These are phyloP conservation scores for Hedya salicella DNA, from an alignment of 2,888 invertebrate species.

Conservation along the genomic window DNA sequence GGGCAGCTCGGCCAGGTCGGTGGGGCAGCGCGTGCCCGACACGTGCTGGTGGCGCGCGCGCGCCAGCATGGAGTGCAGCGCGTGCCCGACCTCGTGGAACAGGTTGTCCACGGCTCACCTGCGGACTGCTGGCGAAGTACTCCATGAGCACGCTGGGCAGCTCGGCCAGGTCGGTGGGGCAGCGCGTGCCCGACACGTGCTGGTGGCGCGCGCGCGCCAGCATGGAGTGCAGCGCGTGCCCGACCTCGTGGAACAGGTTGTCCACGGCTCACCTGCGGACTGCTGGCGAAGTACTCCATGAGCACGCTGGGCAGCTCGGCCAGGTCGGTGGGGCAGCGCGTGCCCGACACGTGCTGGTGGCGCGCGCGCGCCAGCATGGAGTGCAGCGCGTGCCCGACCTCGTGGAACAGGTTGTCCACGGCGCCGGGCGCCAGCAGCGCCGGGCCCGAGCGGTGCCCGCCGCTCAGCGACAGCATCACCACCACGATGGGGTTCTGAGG, in stretches of 20 bases:
- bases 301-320: conserved; percentile 99
- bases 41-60: conserved; percentile 97
- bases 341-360: conserved; percentile 99
- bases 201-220: neutral
- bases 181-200: neutral
- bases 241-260: neutral
- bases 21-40: conserved; percentile 97
- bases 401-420: conserved; percentile 99
- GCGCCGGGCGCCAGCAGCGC: conserved; percentile 92
- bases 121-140: conserved; percentile 90
- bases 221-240: neutral
- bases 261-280: conserved; percentile 88
- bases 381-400: conserved; percentile 99
- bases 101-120: no score
- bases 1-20: neutral
- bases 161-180: neutral
- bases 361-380: conserved; percentile 98
- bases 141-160: conserved; percentile 94
- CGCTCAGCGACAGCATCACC: conserved; percentile 94
- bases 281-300: conserved; percentile 98
- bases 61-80: conserved; percentile 97
- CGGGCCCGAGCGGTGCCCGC: conserved; percentile 88
- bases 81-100: conserved; percentile 95
- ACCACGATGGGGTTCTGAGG: conserved; percentile 94
- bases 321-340: conserved; percentile 98